Conservation (phyloP, 2,888 invertebrate species). For the Cecidostiba fungosa region DNA sequence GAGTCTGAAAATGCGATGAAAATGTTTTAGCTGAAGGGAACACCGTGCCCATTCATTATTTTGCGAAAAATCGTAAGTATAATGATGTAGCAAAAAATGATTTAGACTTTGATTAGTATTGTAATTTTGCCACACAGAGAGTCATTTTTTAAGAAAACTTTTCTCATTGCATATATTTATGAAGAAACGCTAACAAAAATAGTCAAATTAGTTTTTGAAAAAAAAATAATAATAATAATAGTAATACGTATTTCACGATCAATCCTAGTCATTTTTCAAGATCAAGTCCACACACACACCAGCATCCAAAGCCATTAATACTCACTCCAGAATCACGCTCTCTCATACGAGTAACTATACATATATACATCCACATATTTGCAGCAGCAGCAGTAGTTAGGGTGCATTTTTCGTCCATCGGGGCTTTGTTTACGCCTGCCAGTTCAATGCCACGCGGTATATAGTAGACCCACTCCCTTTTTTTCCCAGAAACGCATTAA, state of each 20-base stretch:
- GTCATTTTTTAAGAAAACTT: no score
- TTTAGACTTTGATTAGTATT: no score
- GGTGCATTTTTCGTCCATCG: slow-evolving; percentile 33
- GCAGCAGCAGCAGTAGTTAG: not conserved
- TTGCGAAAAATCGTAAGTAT: no score
- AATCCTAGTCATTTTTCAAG: slow-evolving; percentile 54
- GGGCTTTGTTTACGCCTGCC: slow-evolving; percentile 44
- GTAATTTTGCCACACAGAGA: no score
- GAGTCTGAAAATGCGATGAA: no score
- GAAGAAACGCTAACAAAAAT: not conserved
- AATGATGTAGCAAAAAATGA: no score
- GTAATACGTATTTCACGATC: not conserved
- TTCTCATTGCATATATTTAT: not conserved
- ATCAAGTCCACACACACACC: slow-evolving; percentile 44
- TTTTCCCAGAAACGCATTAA: slow-evolving; percentile 53
- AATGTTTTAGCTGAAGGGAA: no score
- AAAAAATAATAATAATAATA: not conserved
- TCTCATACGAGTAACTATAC: not conserved
- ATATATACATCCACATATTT: not conserved
- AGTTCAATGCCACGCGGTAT: not conserved
- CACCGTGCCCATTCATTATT: no score
- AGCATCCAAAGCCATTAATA: not conserved
- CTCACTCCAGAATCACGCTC: not conserved
- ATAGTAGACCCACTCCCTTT: not conserved
- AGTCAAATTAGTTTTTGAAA: not conserved